phyloP scores from a whole-genome alignment of 1,140 invertebrate genomes.

The Neodiprion lecontei region DNA sequence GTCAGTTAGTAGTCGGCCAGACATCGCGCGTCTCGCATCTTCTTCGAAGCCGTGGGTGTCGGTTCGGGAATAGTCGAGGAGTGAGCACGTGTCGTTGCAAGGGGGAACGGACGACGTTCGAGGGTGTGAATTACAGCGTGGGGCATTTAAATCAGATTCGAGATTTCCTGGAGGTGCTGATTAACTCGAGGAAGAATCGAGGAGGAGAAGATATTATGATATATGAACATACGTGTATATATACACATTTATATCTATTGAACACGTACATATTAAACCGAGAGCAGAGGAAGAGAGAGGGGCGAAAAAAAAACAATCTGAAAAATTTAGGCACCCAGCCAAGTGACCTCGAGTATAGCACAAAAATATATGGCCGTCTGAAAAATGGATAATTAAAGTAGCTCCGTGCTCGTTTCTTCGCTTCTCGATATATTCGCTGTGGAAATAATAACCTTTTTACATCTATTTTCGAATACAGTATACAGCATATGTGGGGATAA shows the following conservation, averaged over 20 bases:
- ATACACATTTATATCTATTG: too few species aligned
- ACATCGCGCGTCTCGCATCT: neutral
- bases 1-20: neutral
- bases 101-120: neutral
- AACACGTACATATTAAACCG: too few species aligned
- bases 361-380: neutral
- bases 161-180: neutral
- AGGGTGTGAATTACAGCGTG: too few species aligned
- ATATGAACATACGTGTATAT: too few species aligned
- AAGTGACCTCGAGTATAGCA: neutral
- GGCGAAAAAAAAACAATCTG: neutral
- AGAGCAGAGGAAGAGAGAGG: neutral
- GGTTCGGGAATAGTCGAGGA: neutral
- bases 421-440: neutral
- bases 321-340: neutral
- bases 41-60: neutral
- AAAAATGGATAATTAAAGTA: neutral
- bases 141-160: neutral
- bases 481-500: neutral
- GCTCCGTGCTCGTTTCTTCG: neutral
- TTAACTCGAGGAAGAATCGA: neutral
- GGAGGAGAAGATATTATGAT: neutral
- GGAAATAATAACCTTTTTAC: neutral
- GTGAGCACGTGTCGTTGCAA: neutral
- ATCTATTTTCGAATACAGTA: neutral